Percentiles rank a stretch among this genome's conserved stretches.
These are phyloP conservation scores for Schizaphis graminum DNA, from an alignment of 2,888 invertebrate species.

Conservation along the genomic window DNA sequence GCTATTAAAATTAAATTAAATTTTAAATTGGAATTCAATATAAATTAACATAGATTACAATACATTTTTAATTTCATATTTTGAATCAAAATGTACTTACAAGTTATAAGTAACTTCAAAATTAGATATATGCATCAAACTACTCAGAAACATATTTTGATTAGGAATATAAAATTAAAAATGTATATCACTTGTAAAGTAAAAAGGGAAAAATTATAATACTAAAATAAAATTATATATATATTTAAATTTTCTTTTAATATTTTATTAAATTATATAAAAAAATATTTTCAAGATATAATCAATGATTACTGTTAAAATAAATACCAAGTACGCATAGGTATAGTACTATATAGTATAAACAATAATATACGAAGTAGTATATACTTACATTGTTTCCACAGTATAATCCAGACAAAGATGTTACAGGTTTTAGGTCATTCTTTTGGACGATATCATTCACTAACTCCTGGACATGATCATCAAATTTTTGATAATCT, in stretches of 20 bases:
- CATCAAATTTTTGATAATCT: slow-evolving; percentile 28
- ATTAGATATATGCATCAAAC: background rate
- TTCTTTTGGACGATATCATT: slow-evolving; percentile 36
- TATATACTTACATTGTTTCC: slow-evolving; percentile 33
- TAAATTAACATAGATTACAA: too few species aligned
- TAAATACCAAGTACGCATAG: background rate
- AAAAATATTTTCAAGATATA: background rate
- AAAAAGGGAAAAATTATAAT: background rate
- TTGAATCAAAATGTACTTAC: background rate
- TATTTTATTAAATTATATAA: background rate
- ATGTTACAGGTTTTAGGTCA: background rate
- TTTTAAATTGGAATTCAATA: too few species aligned
- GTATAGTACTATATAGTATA: background rate
- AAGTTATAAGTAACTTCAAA: background rate
- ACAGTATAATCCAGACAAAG: background rate
- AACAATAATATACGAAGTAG: background rate
- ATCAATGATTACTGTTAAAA: background rate
- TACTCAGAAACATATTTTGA: background rate
- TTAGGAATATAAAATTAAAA: background rate
- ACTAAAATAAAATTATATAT: background rate
- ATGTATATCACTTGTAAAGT: background rate
- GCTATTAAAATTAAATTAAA: too few species aligned
- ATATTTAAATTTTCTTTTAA: background rate
- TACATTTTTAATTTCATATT: background rate
- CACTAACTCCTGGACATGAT: slow-evolving; percentile 23